These are phyloP conservation scores for Hirtodrosophila duncani DNA, from an alignment of 2,888 invertebrate species.

Conservation along the genomic window DNA sequence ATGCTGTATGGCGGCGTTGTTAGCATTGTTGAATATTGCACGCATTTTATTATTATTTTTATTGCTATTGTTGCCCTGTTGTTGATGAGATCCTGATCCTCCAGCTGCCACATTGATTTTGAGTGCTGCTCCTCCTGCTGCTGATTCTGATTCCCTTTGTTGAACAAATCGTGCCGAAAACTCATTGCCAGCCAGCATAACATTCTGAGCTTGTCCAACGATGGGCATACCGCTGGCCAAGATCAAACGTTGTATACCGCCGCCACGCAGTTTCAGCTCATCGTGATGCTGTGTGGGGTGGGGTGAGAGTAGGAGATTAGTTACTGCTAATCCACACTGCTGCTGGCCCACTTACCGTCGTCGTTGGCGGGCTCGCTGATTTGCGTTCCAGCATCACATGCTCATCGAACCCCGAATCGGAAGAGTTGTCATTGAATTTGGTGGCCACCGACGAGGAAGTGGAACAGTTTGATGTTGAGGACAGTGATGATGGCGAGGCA, in stretches of 20 bases:
- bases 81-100: slow-evolving; percentile 13
- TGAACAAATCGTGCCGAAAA: slow-evolving; percentile 71
- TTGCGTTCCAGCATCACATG: slow-evolving; percentile 76
- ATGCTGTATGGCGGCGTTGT: slow-evolving; percentile 71
- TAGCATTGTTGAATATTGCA: slow-evolving; percentile 74
- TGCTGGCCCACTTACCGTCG: no score
- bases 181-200: slow-evolving; percentile 73
- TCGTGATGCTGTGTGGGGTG: no score
- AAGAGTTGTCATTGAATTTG: slow-evolving; percentile 83
- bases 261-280: slow-evolving; percentile 62
- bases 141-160: no score
- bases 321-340: no score
- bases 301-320: no score
- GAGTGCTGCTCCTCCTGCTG: slow-evolving; percentile 3
- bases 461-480: slow-evolving; percentile 65
- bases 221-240: slow-evolving; percentile 73
- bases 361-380: slow-evolving; percentile 75
- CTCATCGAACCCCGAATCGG: slow-evolving; percentile 87
- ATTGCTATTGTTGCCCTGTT: slow-evolving; percentile 19
- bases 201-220: slow-evolving; percentile 68
- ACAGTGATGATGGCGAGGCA: slow-evolving; percentile 69
- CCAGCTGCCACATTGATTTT: slow-evolving; percentile 40
- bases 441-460: slow-evolving; percentile 71
- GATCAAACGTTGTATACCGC: slow-evolving; percentile 68
- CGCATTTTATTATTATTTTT: slow-evolving; percentile 52